Percentiles rank a stretch among this genome's conserved stretches.
These are phyloP conservation scores for Melipona beecheii DNA, from an alignment of 2,888 invertebrate genomes.

Conservation along the genomic window DNA sequence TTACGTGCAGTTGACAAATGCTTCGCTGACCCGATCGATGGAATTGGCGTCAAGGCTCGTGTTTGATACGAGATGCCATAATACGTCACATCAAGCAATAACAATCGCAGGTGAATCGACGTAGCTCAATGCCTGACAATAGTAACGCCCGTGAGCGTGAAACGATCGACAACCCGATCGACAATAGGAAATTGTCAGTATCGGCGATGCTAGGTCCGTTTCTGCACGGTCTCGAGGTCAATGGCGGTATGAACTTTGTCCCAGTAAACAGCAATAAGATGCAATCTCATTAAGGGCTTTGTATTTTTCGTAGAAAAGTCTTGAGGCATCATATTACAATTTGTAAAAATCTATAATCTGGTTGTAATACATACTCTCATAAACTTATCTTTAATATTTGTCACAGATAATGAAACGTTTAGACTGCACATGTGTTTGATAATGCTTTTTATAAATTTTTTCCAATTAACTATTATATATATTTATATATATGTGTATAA, in stretches of 20 bases:
- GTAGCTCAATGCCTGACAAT: slow-evolving; percentile 1
- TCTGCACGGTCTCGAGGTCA: background rate
- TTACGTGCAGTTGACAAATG: slow-evolving; percentile 23
- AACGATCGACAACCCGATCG: slow-evolving; percentile 9
- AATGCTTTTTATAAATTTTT: no score
- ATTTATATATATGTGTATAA: no score
- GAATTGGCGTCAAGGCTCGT: slow-evolving; percentile 38
- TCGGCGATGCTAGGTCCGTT: background rate
- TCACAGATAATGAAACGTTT: no score
- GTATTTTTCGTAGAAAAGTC: background rate
- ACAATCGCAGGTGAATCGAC: slow-evolving; percentile 18
- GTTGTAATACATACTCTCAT: no score
- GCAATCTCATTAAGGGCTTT: background rate
- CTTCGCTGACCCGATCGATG: slow-evolving; percentile 50
- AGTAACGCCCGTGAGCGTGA: background rate
- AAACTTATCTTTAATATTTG: no score
- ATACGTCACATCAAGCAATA: slow-evolving; percentile 42
- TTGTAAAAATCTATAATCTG: no score
- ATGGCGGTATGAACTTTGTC: background rate
- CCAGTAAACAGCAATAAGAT: background rate
- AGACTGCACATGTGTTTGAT: no score
- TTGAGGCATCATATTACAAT: no score
- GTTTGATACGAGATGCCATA: slow-evolving; percentile 39
- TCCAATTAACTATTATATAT: no score
- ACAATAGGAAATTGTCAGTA: slow-evolving; percentile 10